phyloP scores from a whole-genome alignment of 2,888 invertebrate genomes.

The Corbicula japonica region DNA sequence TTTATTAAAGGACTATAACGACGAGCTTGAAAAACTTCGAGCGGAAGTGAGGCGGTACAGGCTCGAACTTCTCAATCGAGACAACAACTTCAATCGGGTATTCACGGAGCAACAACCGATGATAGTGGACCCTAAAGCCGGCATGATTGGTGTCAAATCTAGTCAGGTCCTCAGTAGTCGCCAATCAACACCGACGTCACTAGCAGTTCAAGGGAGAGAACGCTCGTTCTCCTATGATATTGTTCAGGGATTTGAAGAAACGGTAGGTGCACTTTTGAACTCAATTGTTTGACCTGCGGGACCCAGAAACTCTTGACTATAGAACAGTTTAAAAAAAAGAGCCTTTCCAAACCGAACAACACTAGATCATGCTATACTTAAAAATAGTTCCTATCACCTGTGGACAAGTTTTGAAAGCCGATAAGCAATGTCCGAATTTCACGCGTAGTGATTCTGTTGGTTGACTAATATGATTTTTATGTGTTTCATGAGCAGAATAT shows the following conservation, averaged over 20 bases:
- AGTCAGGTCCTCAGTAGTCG: slow-evolving; percentile 55
- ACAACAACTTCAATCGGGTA: slow-evolving; percentile 85
- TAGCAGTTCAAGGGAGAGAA: slow-evolving; percentile 65
- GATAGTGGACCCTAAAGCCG: slow-evolving; percentile 78
- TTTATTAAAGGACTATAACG: slow-evolving; percentile 79
- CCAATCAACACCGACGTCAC: slow-evolving; percentile 54
- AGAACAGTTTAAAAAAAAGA: no score
- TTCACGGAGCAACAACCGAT: slow-evolving; percentile 83
- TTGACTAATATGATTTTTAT: no score
- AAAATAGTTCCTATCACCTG: no score
- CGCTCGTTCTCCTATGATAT: slow-evolving; percentile 76
- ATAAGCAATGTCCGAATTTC: no score
- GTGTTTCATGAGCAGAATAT: no score
- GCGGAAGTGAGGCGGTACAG: slow-evolving; percentile 83
- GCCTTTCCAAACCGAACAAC: no score
- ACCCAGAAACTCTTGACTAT: no score
- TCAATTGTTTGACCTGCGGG: no score
- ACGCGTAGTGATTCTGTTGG: no score
- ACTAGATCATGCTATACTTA: no score
- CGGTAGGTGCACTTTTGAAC: no score
- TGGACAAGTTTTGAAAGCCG: no score
- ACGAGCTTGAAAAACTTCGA: slow-evolving; percentile 83
- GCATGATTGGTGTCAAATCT: slow-evolving; percentile 70
- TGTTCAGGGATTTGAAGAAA: slow-evolving; percentile 74
- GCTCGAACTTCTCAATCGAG: slow-evolving; percentile 84